A percentile compares a stretch with the other conserved stretches of the same genome.
Conservation (phyloP, 2,113 vertebrate genomes). For the Gobiocypris rarus region DNA sequence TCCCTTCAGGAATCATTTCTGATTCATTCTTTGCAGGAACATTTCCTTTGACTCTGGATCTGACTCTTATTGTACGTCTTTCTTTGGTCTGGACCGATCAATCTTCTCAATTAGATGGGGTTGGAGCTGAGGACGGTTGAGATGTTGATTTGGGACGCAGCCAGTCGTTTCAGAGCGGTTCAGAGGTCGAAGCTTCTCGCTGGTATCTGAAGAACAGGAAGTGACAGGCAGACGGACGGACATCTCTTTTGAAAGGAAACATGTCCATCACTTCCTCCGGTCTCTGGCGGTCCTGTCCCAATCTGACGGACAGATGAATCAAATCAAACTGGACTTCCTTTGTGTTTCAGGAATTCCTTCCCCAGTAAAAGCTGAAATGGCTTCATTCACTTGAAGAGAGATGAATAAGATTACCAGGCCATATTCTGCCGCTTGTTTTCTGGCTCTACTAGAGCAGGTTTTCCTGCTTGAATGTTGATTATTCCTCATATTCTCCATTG, state of each 20-base stretch:
- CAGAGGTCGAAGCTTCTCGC: background rate
- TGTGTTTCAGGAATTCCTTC: background rate
- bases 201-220: conserved; percentile 10
- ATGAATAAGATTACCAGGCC: background rate
- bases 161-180: too few species aligned
- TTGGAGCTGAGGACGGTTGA: background rate
- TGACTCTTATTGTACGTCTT: background rate
- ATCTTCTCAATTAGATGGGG: conserved; percentile 14
- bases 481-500: too few species aligned
- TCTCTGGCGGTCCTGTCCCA: background rate
- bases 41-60: background rate
- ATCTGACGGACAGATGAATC: conserved; percentile 31
- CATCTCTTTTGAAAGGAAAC: background rate
- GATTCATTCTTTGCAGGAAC: background rate
- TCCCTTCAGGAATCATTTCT: too few species aligned
- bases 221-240: conserved; percentile 16
- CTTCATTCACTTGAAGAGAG: background rate
- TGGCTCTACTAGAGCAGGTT: too few species aligned
- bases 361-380: too few species aligned
- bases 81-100: background rate
- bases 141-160: too few species aligned
- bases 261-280: background rate
- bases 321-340: conserved; percentile 14
- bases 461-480: too few species aligned
- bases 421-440: too few species aligned